Conservation (phyloP, 2,113 vertebrate species). For the Antechinus flavipes region DNA sequence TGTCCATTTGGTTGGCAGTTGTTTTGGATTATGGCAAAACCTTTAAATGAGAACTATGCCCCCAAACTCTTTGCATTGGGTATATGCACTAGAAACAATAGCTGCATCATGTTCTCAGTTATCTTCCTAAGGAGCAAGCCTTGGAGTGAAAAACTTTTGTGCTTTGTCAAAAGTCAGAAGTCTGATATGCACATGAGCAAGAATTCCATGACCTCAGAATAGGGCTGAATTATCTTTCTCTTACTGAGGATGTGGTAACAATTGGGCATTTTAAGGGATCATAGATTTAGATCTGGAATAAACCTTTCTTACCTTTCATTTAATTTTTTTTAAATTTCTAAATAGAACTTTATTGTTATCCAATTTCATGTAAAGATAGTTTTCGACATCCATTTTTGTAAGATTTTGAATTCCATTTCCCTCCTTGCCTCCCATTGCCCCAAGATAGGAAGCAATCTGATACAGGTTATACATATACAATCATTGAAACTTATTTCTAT, state of each 20-base stretch:
- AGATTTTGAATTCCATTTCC: too few relatives aligned
- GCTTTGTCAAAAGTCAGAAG: conserved; percentile 64
- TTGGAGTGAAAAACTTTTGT: conserved; percentile 59
- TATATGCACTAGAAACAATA: background rate
- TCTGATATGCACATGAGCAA: conserved; percentile 63
- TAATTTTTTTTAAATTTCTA: too few relatives aligned
- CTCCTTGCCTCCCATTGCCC: too few relatives aligned
- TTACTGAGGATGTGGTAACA: conserved; percentile 50
- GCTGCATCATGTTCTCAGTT: background rate
- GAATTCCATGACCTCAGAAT: conserved; percentile 45
- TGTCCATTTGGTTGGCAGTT: background rate
- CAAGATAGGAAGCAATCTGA: too few relatives aligned
- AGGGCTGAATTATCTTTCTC: conserved; percentile 63
- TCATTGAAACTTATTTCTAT: too few relatives aligned
- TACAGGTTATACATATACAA: too few relatives aligned
- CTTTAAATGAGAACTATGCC: background rate
- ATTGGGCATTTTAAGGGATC: conserved; percentile 57
- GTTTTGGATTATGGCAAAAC: background rate
- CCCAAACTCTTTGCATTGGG: background rate
- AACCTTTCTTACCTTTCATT: background rate
- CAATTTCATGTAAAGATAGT: too few relatives aligned
- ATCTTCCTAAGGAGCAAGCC: conserved; percentile 2
- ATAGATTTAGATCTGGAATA: background rate
- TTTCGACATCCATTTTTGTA: too few relatives aligned
- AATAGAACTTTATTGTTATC: too few relatives aligned